Conservation (phyloP, 2,113 vertebrate genomes). For the Diphyllodes magnificus region DNA sequence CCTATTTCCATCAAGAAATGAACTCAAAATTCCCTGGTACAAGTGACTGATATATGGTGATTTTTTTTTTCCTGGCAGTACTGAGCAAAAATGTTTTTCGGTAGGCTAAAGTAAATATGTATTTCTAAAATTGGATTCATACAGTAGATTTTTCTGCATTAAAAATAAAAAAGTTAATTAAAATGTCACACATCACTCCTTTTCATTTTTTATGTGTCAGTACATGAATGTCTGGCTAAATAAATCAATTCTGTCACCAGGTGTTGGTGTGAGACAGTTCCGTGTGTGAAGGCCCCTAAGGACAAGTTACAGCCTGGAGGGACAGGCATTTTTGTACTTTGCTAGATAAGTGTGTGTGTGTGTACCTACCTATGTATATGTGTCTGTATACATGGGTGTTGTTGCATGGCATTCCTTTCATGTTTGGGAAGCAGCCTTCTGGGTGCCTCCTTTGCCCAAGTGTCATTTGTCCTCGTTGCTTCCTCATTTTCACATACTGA, state of each 20-base stretch:
- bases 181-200: not conserved
- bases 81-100: not conserved
- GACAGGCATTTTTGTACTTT: not conserved
- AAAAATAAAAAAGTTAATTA: not conserved
- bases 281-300: not conserved
- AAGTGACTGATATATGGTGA: not conserved
- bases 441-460: not conserved
- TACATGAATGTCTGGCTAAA: not conserved
- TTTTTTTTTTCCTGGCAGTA: not conserved
- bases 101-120: not conserved
- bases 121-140: not conserved
- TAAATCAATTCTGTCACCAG: not conserved
- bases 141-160: not conserved
- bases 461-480: not conserved
- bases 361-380: not conserved
- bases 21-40: not conserved
- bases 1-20: not conserved
- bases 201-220: not conserved
- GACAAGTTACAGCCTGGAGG: not conserved
- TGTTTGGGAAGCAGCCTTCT: not conserved
- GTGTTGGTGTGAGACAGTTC: not conserved
- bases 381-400: not conserved
- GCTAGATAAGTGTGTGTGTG: rapidly evolving
- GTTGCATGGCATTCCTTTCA: not conserved
- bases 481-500: not conserved